These are phyloP conservation scores for Cydia amplana DNA, from an alignment of 1,140 invertebrate species.

Conservation along the genomic window DNA sequence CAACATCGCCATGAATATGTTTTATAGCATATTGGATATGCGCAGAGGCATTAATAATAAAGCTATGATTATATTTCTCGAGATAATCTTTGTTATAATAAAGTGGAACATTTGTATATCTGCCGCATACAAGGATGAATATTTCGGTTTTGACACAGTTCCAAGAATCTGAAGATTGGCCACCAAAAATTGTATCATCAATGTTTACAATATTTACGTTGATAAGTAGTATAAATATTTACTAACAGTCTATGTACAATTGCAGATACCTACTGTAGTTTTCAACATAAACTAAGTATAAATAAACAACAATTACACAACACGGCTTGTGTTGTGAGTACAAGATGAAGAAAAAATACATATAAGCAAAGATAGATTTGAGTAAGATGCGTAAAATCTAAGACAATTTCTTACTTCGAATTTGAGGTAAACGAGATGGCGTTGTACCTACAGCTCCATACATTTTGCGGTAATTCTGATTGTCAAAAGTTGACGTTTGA, in stretches of 20 bases:
- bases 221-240: not conserved
- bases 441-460: no score
- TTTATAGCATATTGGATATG: conserved; percentile 15
- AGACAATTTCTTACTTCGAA: no score
- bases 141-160: conserved; percentile 34
- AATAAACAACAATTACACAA: no score
- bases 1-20: conserved; percentile 2
- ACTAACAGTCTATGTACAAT: not conserved
- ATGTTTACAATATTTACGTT: conserved; percentile 29
- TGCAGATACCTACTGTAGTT: not conserved
- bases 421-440: no score
- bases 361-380: no score
- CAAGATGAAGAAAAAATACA: no score
- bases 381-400: no score
- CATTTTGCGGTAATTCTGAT: no score
- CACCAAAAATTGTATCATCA: conserved; percentile 28
- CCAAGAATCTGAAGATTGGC: conserved; percentile 30
- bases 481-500: no score
- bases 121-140: conserved; percentile 28
- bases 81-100: conserved; percentile 14
- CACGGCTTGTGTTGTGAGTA: no score
- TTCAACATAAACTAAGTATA: not conserved
- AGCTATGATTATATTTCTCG: conserved; percentile 14
- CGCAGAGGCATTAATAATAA: not conserved
- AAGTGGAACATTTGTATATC: conserved; percentile 24